Percentiles rank a stretch among this genome's conserved stretches.
Conservation (phyloP, 2,797 vertebrate genomes). For the Mus spretus region DNA sequence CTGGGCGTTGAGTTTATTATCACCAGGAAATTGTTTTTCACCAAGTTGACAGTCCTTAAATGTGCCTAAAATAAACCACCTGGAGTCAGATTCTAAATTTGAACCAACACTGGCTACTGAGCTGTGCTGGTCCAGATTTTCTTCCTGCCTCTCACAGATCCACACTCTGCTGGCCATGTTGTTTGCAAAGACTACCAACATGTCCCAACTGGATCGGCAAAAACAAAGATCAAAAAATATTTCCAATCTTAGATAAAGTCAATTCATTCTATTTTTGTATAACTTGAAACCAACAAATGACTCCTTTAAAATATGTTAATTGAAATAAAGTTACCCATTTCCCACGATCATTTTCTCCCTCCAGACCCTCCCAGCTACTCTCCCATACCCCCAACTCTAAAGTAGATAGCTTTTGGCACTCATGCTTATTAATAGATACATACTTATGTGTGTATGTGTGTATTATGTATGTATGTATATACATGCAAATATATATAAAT, state of each 20-base stretch:
- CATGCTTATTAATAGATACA: not conserved
- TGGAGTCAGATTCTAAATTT: not conserved
- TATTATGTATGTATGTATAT: no score
- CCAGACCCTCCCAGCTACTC: not conserved
- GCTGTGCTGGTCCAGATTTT: not conserved
- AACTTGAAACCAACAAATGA: not conserved
- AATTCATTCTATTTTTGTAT: not conserved
- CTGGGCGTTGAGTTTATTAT: not conserved
- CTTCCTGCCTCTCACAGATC: not conserved
- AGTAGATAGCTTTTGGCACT: not conserved
- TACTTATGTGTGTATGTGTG: not conserved
- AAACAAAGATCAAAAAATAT: not conserved
- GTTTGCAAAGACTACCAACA: not conserved
- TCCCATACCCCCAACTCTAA: not conserved
- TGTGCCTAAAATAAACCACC: not conserved
- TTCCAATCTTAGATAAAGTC: conserved; percentile 20
- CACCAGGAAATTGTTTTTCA: not conserved
- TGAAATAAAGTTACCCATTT: not conserved
- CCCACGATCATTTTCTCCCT: not conserved
- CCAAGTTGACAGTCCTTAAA: no score
- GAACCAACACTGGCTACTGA: not conserved
- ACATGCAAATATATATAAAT: not conserved
- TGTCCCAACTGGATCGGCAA: not conserved
- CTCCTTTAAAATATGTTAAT: not conserved
- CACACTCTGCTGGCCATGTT: not conserved